Evolutionary conservation across 2,888 invertebrate genomes (phyloP).

Genomic region (Oegoconia quadripuncta): DNA sequence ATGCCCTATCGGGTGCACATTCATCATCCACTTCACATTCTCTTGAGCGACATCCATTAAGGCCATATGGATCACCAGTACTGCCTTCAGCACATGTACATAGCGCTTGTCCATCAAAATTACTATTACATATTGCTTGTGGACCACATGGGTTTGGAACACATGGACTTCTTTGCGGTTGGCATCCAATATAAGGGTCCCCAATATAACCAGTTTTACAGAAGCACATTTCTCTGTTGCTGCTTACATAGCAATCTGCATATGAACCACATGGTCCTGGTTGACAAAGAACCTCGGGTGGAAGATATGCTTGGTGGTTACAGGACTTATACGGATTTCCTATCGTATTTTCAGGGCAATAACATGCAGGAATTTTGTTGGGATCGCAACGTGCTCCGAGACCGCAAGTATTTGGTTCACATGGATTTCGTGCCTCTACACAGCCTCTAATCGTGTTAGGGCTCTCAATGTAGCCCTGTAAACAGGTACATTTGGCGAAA

Average conservation of each 20-base stretch:
- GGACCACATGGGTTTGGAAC: conserved; percentile 90
- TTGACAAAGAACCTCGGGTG: conserved; percentile 83
- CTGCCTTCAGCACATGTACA: conserved; percentile 88
- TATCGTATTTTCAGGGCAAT: conserved; percentile 88
- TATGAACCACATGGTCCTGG: conserved; percentile 91
- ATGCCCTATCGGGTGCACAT: conserved; percentile 85
- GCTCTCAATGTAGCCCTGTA: conserved; percentile 89
- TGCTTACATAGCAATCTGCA: conserved; percentile 90
- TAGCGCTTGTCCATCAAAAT: conserved; percentile 83
- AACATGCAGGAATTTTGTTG: conserved; percentile 87
- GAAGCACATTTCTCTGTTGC: conserved; percentile 90
- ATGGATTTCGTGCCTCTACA: conserved; percentile 87
- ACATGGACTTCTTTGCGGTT: conserved; percentile 84
- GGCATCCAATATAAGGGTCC: conserved; percentile 89
- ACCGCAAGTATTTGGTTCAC: conserved; percentile 91
- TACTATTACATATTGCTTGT: conserved; percentile 84
- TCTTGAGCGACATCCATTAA: conserved; percentile 85
- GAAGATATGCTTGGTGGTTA: conserved; percentile 73
- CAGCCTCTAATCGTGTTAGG: conserved; percentile 94
- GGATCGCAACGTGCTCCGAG: conserved; percentile 89
- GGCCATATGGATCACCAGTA: conserved; percentile 86
- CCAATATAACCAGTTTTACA: conserved; percentile 87
- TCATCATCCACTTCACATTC: conserved; percentile 90
- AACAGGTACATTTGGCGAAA: conserved; percentile 92
- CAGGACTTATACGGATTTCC: conserved; percentile 92